Evolutionary conservation across 2,113 vertebrate genomes (phyloP).

Genomic region (Silurus meridionalis): DNA sequence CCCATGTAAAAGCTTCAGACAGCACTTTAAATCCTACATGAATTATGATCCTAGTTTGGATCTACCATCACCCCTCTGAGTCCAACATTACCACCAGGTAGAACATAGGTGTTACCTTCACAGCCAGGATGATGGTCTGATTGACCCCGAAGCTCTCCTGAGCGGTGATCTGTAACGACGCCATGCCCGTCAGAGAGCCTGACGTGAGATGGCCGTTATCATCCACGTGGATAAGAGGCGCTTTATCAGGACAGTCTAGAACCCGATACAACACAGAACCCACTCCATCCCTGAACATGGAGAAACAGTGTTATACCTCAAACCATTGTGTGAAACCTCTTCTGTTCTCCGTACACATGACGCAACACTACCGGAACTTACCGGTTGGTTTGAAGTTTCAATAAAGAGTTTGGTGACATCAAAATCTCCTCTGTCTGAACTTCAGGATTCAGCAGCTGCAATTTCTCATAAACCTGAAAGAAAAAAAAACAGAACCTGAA

Average conservation of each 20-base stretch:
- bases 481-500: constrained; percentile 37
- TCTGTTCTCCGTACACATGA: neutral
- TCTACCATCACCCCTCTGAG: too few species aligned
- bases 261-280: constrained; percentile 81
- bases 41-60: too few species aligned
- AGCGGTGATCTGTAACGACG: constrained; percentile 82
- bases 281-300: constrained; percentile 76
- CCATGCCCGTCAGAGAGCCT: constrained; percentile 78
- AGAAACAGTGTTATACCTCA: neutral
- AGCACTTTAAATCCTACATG: too few species aligned
- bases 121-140: constrained; percentile 74
- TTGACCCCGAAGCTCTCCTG: constrained; percentile 81
- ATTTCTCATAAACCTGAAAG: constrained; percentile 85
- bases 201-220: constrained; percentile 83
- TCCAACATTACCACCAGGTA: too few species aligned
- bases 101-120: constrained; percentile 67
- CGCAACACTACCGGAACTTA: constrained; percentile 42
- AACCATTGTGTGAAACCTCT: neutral
- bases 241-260: constrained; percentile 76
- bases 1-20: too few species aligned
- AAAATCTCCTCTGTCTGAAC: constrained; percentile 79
- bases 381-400: constrained; percentile 76
- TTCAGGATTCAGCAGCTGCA: constrained; percentile 80
- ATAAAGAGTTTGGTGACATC: constrained; percentile 74
- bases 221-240: constrained; percentile 79